These are phyloP conservation scores for Vandiemenella viatica DNA, from an alignment of 2,888 invertebrate genomes.

Conservation along the genomic window DNA sequence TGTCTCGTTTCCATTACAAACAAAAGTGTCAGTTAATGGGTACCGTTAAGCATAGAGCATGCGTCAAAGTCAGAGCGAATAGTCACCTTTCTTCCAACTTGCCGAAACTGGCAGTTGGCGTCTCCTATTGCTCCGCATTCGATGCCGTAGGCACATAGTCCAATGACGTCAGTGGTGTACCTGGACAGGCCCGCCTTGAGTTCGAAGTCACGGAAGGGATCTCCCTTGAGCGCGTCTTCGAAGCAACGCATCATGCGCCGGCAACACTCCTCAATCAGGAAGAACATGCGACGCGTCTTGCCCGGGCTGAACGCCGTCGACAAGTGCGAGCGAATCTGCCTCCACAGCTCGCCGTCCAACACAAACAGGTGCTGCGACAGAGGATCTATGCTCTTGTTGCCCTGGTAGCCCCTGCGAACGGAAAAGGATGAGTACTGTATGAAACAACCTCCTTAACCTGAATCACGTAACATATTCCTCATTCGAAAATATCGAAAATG, in stretches of 20 bases:
- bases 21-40: no score
- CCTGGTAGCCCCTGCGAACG: constrained; percentile 23
- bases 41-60: no score
- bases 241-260: constrained; percentile 35
- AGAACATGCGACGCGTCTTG: constrained; percentile 49
- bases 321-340: constrained; percentile 41
- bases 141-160: constrained; percentile 33
- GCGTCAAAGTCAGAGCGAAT: no score
- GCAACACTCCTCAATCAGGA: constrained; percentile 40
- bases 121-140: constrained; percentile 21
- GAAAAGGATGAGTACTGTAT: no score
- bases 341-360: constrained; percentile 44
- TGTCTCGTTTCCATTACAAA: no score
- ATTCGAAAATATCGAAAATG: no score
- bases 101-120: constrained; percentile 1
- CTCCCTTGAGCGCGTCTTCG: constrained; percentile 28
- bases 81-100: no score
- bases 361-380: constrained; percentile 36
- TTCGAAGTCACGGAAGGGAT: constrained; percentile 23
- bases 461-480: no score
- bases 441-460: no score
- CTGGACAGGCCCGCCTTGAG: constrained; percentile 19
- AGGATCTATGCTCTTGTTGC: background rate
- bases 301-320: constrained; percentile 51
- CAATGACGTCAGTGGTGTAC: constrained; percentile 32